A percentile compares a stretch with the other conserved stretches of the same genome.
Conservation (phyloP, 2,888 invertebrate genomes). For the Ophonus ardosiacus region DNA sequence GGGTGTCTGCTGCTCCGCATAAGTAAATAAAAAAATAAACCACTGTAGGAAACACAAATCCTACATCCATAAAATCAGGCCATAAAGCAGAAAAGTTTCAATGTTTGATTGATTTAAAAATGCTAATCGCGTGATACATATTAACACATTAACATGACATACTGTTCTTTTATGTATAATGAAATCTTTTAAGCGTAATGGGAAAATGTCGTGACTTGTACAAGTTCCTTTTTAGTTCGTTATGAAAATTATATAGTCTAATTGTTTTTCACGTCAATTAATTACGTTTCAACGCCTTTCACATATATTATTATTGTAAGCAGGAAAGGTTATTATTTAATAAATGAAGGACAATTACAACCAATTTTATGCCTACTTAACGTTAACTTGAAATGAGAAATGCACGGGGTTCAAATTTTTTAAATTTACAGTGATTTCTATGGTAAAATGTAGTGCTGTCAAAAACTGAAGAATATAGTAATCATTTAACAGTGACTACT, state of each 20-base stretch:
- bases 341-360: too few relatives aligned
- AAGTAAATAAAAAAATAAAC: conserved; percentile 63
- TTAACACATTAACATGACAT: conserved; percentile 11
- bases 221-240: not conserved
- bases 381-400: too few relatives aligned
- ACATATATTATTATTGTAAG: not conserved
- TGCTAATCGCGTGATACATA: conserved; percentile 15
- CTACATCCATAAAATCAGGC: not conserved
- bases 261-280: conserved; percentile 5
- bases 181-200: conserved; percentile 17
- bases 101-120: not conserved
- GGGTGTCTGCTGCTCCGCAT: conserved; percentile 59
- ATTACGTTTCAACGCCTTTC: not conserved
- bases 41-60: conserved; percentile 21
- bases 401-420: too few relatives aligned
- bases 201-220: conserved; percentile 16
- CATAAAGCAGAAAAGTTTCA: not conserved
- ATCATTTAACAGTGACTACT: too few relatives aligned
- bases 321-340: too few relatives aligned
- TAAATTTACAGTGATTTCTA: too few relatives aligned
- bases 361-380: too few relatives aligned
- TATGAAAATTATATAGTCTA: conserved; percentile 12
- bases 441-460: too few relatives aligned
- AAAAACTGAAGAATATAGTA: too few relatives aligned
- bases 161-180: conserved; percentile 27